These are phyloP conservation scores for Papilio demoleus DNA, from an alignment of 2,888 invertebrate species.

Conservation along the genomic window DNA sequence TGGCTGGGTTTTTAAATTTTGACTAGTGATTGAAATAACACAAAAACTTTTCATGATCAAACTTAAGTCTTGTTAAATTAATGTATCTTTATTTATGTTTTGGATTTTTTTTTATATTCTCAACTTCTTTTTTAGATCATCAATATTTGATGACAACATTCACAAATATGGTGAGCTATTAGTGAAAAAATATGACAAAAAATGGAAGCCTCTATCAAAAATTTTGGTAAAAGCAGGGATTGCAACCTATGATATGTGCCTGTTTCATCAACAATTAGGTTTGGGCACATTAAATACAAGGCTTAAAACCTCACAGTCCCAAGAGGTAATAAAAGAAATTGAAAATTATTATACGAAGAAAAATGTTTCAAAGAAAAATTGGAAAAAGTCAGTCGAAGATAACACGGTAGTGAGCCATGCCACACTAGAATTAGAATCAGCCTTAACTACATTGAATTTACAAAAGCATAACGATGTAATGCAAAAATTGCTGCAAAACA, in stretches of 20 bases:
- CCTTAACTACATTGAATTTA: constrained; percentile 51
- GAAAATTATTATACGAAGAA: constrained; percentile 49
- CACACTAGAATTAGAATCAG: constrained; percentile 49
- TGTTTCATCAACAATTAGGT: constrained; percentile 57
- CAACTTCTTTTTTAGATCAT: constrained; percentile 55
- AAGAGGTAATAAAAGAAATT: constrained; percentile 54
- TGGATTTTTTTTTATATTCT: not conserved
- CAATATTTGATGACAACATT: constrained; percentile 67
- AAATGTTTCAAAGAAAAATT: constrained; percentile 43
- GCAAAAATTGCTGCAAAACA: constrained; percentile 49
- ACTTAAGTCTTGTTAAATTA: too few relatives aligned
- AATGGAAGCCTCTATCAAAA: constrained; percentile 49
- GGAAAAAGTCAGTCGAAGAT: constrained; percentile 51
- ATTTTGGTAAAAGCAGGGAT: constrained; percentile 54
- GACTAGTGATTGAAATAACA: too few relatives aligned
- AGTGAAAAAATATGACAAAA: constrained; percentile 51
- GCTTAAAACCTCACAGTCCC: constrained; percentile 47
- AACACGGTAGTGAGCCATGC: constrained; percentile 54
- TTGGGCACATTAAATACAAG: constrained; percentile 57
- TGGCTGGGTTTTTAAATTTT: too few relatives aligned
- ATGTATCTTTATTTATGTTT: too few relatives aligned
- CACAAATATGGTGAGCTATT: constrained; percentile 72
- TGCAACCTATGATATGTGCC: constrained; percentile 53
- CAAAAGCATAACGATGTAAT: constrained; percentile 45
- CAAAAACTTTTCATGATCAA: too few relatives aligned